phyloP scores from a whole-genome alignment of 2,888 invertebrate genomes.

The Bellardia bayeri region DNA sequence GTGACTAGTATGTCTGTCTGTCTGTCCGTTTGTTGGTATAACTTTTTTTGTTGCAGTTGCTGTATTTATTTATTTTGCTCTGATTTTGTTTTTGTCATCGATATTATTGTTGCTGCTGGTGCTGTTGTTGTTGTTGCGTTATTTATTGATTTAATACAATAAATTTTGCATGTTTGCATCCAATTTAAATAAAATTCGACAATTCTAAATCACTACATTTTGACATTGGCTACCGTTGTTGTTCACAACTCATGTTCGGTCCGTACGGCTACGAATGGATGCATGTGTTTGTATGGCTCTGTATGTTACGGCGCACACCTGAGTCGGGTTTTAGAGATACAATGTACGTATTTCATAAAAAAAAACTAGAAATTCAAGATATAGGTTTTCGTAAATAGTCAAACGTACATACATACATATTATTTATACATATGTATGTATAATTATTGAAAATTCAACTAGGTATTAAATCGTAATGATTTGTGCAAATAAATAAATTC shows the following conservation, averaged over 20 bases:
- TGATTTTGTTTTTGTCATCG: conserved; percentile 64
- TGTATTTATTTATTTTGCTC: conserved; percentile 54
- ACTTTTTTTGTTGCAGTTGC: conserved; percentile 6
- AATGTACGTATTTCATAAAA: background rate
- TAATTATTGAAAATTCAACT: too few relatives aligned
- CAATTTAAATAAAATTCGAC: conserved; percentile 85
- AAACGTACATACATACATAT: conserved; percentile 18
- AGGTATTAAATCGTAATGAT: too few relatives aligned
- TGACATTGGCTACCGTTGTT: conserved; percentile 82
- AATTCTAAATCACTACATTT: conserved; percentile 84
- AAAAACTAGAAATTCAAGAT: conserved; percentile 29
- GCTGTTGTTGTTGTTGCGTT: conserved; percentile 67
- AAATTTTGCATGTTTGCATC: conserved; percentile 84
- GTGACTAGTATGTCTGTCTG: conserved; percentile 46
- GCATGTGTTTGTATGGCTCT: background rate
- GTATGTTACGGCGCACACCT: conserved; percentile 40
- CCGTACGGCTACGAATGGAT: conserved; percentile 11
- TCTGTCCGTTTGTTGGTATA: conserved; percentile 9
- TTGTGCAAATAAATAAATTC: too few relatives aligned
- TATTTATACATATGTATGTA: too few relatives aligned
- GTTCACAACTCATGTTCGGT: conserved; percentile 61
- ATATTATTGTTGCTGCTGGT: conserved; percentile 45
- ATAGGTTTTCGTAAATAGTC: background rate
- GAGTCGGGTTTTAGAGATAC: conserved; percentile 30
- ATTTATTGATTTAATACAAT: conserved; percentile 84